phyloP scores from a whole-genome alignment of 1,140 invertebrate species.

The Lordiphosa mommai region DNA sequence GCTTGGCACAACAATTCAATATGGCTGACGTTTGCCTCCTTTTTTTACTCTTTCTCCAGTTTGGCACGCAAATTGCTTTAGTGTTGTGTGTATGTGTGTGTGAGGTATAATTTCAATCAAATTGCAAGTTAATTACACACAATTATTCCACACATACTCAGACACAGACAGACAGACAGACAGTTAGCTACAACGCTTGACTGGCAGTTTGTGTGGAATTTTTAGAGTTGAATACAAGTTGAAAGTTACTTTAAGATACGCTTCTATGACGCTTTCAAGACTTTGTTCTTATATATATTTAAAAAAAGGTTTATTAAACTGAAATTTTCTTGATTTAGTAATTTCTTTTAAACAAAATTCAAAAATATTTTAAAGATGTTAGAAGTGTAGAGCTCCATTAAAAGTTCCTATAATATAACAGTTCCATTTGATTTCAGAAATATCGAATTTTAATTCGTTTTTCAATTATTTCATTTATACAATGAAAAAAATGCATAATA shows the following conservation, averaged over 20 bases:
- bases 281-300: too few relatives aligned
- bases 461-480: too few relatives aligned
- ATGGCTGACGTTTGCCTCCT: conserved; percentile 47
- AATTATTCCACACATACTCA: conserved; percentile 51
- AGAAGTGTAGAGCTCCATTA: too few relatives aligned
- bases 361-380: too few relatives aligned
- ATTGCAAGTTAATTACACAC: conserved; percentile 73
- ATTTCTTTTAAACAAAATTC: too few relatives aligned
- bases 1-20: conserved; percentile 44
- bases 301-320: too few relatives aligned
- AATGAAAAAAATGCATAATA: too few relatives aligned
- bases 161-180: conserved; percentile 10
- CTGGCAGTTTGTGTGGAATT: conserved; percentile 8
- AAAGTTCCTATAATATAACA: too few relatives aligned
- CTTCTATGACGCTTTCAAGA: too few relatives aligned
- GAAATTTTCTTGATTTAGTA: too few relatives aligned
- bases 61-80: conserved; percentile 67
- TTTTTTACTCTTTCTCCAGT: neutral
- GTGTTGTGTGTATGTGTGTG: conserved; percentile 12
- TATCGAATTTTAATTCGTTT: too few relatives aligned
- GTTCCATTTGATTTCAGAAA: too few relatives aligned
- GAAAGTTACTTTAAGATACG: neutral
- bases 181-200: conserved; percentile 2
- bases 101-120: conserved; percentile 71
- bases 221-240: neutral